A percentile compares a stretch with the other conserved stretches of the same genome.
Evolutionary conservation across 1,140 invertebrate genomes (phyloP).

Genomic region (Prorops nasuta): DNA sequence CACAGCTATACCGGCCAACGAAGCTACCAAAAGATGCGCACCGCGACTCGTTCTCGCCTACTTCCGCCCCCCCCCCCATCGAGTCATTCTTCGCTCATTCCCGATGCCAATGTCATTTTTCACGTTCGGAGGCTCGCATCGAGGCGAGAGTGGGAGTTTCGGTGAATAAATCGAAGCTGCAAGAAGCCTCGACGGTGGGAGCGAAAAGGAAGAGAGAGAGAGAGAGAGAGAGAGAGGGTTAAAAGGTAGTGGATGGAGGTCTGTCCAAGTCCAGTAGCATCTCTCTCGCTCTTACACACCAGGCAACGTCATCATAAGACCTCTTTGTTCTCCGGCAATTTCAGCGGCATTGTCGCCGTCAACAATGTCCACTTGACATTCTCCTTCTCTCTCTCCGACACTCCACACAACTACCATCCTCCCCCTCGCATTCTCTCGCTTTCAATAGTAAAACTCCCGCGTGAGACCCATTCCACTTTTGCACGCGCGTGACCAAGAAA

Average conservation of each 20-base stretch:
- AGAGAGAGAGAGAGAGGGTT: background rate
- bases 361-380: slow-evolving; percentile 60
- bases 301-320: slow-evolving; percentile 57
- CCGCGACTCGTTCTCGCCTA: slow-evolving; percentile 17
- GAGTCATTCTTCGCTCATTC: slow-evolving; percentile 15
- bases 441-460: slow-evolving; percentile 51
- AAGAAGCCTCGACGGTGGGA: no score
- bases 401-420: slow-evolving; percentile 41
- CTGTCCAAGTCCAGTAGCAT: no score
- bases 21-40: no score
- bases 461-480: background rate
- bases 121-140: no score
- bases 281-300: slow-evolving; percentile 46
- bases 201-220: slow-evolving; percentile 6
- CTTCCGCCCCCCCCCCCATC: slow-evolving; percentile 8
- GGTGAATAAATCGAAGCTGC: no score
- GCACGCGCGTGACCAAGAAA: background rate
- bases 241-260: background rate
- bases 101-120: no score
- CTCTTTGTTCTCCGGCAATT: slow-evolving; percentile 59
- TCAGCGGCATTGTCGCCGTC: slow-evolving; percentile 58
- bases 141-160: no score
- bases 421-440: slow-evolving; percentile 34
- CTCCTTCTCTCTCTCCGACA: slow-evolving; percentile 42
- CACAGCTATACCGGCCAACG: no score